Base-by-base conservation (phyloP, 1,140 invertebrate species). In the Berghia stephanieae region DNA sequence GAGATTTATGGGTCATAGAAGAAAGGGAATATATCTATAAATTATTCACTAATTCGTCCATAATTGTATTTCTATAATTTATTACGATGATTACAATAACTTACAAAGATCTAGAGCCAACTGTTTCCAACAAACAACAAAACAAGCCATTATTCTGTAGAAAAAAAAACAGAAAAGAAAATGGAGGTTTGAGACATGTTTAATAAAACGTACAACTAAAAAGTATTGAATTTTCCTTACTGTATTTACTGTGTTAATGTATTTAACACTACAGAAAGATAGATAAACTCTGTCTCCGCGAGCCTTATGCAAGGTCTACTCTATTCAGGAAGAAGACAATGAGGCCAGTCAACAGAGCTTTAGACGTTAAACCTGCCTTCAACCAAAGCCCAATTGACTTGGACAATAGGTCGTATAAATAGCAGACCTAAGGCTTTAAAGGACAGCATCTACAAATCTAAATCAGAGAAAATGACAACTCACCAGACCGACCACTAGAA, bases 401-500 rank as follows among this genome's bases (percentile, higher is more conserved):
- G n/a, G 0, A 27, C 42, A 38, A 13, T 21, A 2, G 36, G 34
- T 31, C 31, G 38, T 21, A 24, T 34, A 46, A 21, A 34, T 31
- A 27, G 10, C 4, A 13, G 52, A 52, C 18, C 38, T n/a, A n/a
- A n/a, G n/a, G n/a, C n/a, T n/a, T n/a, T n/a, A n/a, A n/a, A n/a
- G n/a, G n/a, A n/a, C n/a, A n/a, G n/a, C n/a, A n/a, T n/a, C n/a
- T n/a, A n/a, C n/a, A n/a, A n/a, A n/a, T n/a, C n/a, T n/a, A n/a
- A n/a, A n/a, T n/a, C n/a, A n/a, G n/a, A 21, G 36, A 34, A 34
- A 2, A n/a, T n/a, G 34, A n/a, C 42, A 75, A 82, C 84, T 83
- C 78, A 89, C 89, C 85, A 88, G 78, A n/a, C 85, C 86, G 31
- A 89, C 86, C 57, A 88, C 77, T 34, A 90, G 75, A 38, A 86